A percentile compares a stretch with the other conserved stretches of the same genome.
Evolutionary conservation across 2,113 vertebrate genomes (phyloP).

Genomic region (Dunckerocampus dactyliophorus): DNA sequence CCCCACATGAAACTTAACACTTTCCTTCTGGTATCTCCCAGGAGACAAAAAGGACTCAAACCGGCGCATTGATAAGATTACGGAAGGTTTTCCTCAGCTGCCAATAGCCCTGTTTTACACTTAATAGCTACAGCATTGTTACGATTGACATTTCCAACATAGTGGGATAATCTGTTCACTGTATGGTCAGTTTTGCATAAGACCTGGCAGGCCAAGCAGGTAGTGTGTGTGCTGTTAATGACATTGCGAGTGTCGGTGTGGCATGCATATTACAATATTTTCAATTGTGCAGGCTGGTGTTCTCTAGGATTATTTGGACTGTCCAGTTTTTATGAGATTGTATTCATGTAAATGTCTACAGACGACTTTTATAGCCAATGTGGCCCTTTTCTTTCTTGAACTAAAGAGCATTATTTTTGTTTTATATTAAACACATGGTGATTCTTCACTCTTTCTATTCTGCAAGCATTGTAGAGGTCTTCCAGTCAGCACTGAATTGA

Average conservation of each 20-base stretch:
- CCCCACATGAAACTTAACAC: background rate
- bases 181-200: background rate
- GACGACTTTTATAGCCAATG: too few species aligned
- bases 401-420: slow-evolving; percentile 10
- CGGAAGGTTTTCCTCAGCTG: background rate
- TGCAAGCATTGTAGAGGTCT: background rate
- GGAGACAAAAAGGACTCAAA: slow-evolving; percentile 1
- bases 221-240: too few species aligned
- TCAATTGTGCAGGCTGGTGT: too few species aligned
- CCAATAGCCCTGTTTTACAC: background rate
- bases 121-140: background rate
- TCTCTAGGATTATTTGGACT: too few species aligned
- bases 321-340: too few species aligned
- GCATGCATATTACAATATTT: too few species aligned
- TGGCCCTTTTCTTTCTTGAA: background rate
- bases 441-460: background rate
- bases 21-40: slow-evolving; percentile 8
- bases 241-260: too few species aligned
- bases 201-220: too few species aligned
- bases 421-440: slow-evolving; percentile 29
- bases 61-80: background rate
- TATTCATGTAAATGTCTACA: too few species aligned
- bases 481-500: slow-evolving; percentile 23
- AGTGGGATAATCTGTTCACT: background rate
- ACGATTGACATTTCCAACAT: slow-evolving; percentile 33